Base-by-base conservation (phyloP, 2,888 invertebrate species). In the Andrena trimmerana region DNA sequence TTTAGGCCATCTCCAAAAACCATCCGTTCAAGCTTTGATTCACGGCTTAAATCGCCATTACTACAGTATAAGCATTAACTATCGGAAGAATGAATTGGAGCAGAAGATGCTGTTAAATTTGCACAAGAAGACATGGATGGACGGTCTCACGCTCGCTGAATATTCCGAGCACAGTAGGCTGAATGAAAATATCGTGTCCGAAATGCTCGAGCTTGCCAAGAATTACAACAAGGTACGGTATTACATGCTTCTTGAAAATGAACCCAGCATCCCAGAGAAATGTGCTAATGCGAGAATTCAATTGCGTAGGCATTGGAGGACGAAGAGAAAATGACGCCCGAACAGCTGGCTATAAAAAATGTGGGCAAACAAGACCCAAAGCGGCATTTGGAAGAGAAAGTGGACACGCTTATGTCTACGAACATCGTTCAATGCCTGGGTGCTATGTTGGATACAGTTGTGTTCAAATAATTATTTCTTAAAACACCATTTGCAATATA, bases 311-410 rank as follows among this genome's bases (percentile, higher is more conserved):
- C 99, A 7, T 95, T 99, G 82, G 99, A 99, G 94, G 99, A 99
- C 91, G 99, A 99, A 94, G 99, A 99, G 93, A 99, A 99, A 94
- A 99, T 99, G 99, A 99, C 99, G 3, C 98, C 99, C 0, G 99
- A 99, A 94, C 99, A 99, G 94, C 95, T 99, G 94, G 99, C 99
- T 27, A 99, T 99, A 92, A 99, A 99, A 94, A 99, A 99, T 95
- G 99, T 99, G 81, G 99, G 99, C 73, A 99, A 98, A 94, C 98
- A 99, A 94, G 99, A 99, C 94, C 99, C 99, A 29, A 99, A 99
- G 95, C 96, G 99, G 89, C 99, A 99, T 96, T 96, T 99, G 94
- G 99, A 99, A 94, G 99, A 99, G 94, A 99, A 99, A 95, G 99
- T 99, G 27, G 99, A 99, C 94, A 97, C 97, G 81, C 95, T 99